Conservation (phyloP, 2,113 vertebrate genomes). For the Cochlearius cochlearius region DNA sequence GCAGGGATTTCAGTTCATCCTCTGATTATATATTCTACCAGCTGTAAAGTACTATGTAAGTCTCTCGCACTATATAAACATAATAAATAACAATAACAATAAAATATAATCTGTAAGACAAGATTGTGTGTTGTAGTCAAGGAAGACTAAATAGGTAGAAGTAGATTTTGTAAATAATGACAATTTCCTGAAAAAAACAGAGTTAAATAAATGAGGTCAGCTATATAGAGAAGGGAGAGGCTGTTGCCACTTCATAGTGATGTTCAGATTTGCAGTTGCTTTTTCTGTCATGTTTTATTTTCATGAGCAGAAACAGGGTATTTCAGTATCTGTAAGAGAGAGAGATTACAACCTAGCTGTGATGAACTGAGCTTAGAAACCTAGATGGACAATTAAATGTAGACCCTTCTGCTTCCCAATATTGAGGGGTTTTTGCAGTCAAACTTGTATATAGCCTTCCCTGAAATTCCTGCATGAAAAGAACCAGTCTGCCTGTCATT, state of each 20-base stretch:
- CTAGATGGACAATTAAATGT: neutral
- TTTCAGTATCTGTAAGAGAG: neutral
- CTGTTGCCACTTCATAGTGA: neutral
- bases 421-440: neutral
- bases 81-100: constrained; percentile 31
- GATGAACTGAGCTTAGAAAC: neutral
- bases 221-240: neutral
- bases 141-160: neutral
- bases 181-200: neutral
- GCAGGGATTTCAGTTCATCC: constrained; percentile 35
- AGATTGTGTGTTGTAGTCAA: constrained; percentile 49
- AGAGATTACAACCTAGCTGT: neutral
- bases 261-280: neutral
- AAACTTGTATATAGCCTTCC: neutral
- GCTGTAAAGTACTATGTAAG: constrained; percentile 50
- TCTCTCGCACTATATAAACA: neutral
- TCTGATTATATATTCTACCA: constrained; percentile 13
- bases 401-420: neutral
- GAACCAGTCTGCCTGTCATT: neutral
- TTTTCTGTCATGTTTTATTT: neutral
- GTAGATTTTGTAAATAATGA: neutral
- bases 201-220: neutral
- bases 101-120: constrained; percentile 54
- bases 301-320: neutral
- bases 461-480: neutral